A percentile compares a stretch with the other conserved stretches of the same genome.
phyloP scores from a whole-genome alignment of 2,888 invertebrate genomes.

The Diarsia mendica region DNA sequence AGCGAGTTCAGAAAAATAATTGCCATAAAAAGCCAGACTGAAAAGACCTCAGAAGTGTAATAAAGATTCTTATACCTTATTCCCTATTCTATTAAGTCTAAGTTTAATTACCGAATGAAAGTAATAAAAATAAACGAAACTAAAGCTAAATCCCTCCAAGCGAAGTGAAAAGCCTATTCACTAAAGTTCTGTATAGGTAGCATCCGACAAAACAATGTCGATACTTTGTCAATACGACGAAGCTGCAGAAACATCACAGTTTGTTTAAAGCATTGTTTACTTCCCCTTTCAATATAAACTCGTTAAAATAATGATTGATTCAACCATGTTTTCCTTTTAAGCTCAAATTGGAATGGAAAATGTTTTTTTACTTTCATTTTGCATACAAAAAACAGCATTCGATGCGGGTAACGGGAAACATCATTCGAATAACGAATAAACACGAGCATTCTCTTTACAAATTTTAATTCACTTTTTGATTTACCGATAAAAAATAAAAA shows the following conservation, averaged over 20 bases:
- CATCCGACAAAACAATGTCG: slow-evolving; percentile 18
- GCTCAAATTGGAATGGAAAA: slow-evolving; percentile 24
- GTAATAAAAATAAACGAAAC: neutral
- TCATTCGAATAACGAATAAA: slow-evolving; percentile 41
- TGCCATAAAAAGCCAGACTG: neutral
- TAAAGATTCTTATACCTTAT: too few species aligned
- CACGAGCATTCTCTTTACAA: slow-evolving; percentile 33
- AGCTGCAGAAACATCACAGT: slow-evolving; percentile 24
- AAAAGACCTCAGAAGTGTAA: too few species aligned
- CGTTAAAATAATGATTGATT: slow-evolving; percentile 45
- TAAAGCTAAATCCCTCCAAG: neutral
- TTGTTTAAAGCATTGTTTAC: slow-evolving; percentile 40
- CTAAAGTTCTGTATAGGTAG: slow-evolving; percentile 19
- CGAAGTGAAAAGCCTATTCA: slow-evolving; percentile 20
- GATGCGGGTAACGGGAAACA: slow-evolving; percentile 21
- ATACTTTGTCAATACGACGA: slow-evolving; percentile 38
- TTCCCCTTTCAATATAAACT: slow-evolving; percentile 27
- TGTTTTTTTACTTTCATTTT: slow-evolving; percentile 21
- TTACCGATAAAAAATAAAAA: slow-evolving; percentile 23
- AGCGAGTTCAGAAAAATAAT: neutral
- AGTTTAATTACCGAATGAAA: neutral
- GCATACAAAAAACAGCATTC: slow-evolving; percentile 26
- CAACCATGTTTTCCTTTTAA: slow-evolving; percentile 29
- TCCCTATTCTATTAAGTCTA: neutral
- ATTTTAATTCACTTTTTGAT: slow-evolving; percentile 37